Evolutionary conservation across 2,797 vertebrate genomes (phyloP).

Genomic region (Lepilemur ruficaudatus): DNA sequence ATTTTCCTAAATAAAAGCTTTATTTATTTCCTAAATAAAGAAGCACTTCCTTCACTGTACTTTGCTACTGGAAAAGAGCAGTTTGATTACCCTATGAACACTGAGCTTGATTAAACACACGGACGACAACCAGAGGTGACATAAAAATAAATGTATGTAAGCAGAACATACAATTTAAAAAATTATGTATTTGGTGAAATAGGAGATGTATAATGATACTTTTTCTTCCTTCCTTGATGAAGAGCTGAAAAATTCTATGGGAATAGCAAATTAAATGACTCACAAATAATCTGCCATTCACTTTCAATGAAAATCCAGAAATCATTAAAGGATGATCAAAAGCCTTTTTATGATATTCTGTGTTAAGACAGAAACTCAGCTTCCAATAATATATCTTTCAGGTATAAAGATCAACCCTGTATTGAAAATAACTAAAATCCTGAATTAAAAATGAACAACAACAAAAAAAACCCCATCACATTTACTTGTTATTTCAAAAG

Average conservation of each 20-base stretch:
- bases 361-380: neutral
- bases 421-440: neutral
- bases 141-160: neutral
- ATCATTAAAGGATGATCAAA: neutral
- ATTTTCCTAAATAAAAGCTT: slow-evolving; percentile 23
- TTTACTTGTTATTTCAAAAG: neutral
- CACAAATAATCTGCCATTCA: neutral
- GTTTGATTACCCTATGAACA: neutral
- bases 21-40: too few relatives aligned
- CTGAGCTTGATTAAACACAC: neutral
- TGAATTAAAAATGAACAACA: neutral
- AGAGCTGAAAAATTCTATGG: neutral
- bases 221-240: neutral
- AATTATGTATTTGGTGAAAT: neutral
- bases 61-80: neutral
- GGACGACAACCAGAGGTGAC: neutral
- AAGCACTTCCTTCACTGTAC: neutral
- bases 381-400: neutral
- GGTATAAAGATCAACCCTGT: neutral
- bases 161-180: neutral
- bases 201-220: neutral
- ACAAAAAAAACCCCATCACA: neutral
- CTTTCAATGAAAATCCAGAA: neutral
- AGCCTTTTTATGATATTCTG: neutral
- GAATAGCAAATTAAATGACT: neutral